Conservation (phyloP, 2,113 vertebrate genomes). For the Pao palembangensis region DNA sequence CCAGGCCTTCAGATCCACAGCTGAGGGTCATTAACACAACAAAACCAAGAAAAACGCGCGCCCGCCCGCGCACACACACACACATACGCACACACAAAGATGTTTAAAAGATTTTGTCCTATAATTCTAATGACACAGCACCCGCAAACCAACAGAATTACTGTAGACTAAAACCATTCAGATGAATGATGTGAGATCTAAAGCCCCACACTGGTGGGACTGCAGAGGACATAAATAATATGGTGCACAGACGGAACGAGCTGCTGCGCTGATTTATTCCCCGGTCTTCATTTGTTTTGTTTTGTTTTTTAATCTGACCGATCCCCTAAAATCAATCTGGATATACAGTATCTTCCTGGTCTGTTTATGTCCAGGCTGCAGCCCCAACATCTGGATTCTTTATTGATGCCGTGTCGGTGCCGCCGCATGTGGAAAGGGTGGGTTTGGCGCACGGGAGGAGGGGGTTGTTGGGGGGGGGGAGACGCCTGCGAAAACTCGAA, state of each 20-base stretch:
- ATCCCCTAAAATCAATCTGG: constrained; percentile 7
- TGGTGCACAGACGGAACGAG: constrained; percentile 31
- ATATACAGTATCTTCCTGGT: constrained; percentile 16
- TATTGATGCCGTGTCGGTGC: constrained; percentile 61
- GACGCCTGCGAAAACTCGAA: constrained; percentile 18
- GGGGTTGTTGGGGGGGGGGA: constrained; percentile 28
- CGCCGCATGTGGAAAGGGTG: constrained; percentile 62
- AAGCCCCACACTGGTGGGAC: constrained; percentile 37
- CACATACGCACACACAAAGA: no score
- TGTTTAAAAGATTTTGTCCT: constrained; percentile 7
- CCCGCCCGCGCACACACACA: no score
- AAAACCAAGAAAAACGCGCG: no score
- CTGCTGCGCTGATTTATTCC: constrained; percentile 32
- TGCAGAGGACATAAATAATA: constrained; percentile 73
- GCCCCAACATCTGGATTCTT: constrained; percentile 56
- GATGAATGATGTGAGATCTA: constrained; percentile 14
- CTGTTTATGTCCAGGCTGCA: constrained; percentile 31
- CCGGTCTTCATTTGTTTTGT: constrained; percentile 25
- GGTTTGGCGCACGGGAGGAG: constrained; percentile 57
- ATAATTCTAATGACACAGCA: constrained; percentile 21
- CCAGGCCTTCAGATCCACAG: no score
- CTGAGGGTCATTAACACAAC: no score
- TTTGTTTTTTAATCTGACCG: constrained; percentile 13
- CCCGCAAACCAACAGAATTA: not conserved
- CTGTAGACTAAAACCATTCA: not conserved